Base-by-base conservation (phyloP, 2,113 vertebrate species). In the Carlito syrichta region DNA sequence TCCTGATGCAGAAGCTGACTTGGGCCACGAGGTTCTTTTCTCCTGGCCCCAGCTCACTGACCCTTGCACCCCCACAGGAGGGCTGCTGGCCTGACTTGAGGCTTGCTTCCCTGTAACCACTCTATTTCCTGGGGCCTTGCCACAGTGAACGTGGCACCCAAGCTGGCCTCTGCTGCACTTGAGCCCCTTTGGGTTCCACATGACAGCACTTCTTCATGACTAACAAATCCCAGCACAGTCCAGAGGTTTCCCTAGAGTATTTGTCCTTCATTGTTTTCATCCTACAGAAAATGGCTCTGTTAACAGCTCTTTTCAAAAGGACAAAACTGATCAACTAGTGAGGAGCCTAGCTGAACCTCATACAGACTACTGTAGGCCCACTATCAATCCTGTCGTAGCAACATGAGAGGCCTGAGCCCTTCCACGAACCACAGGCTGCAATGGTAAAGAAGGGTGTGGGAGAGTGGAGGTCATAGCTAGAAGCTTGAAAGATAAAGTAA, bases 231-330 rank as follows among this genome's bases (percentile, higher is more conserved):
- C 23, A 66, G 38, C 2, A 10, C 3, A 0, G 19, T 69, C 40
- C 54, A 32, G 48, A 52, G 1, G 25, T 27, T 48, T 94, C 56
- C 43, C 63, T 8, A 32, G 0, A 2, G 1, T 8, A 0, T 17
- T 81, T 81, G 32, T 32, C 27, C 25, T 27, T 85, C 68, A 35
- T 45, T 58, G 4, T 35, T 52, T 43, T 76, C n/a, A 86, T 35
- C 8, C 23, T 62, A 25, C 10, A 71, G 35, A 79, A 91, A 79
- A 60, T 17, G 3, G 14, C 35, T 20, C 12, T 12, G 30, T 52
- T n/a, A 73, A 79, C 56, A 81, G 45, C 40, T 73, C 27, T 68
- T 76, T 86, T 54, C 45, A 13, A 77, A 96, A 94, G 25, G n/a
- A 71, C 54, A 90, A 83, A 89, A 79, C 5, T 0, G 4, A 74